Evolutionary conservation across 2,113 vertebrate genomes (phyloP).

Genomic region (Mesembrinibis cayennensis): DNA sequence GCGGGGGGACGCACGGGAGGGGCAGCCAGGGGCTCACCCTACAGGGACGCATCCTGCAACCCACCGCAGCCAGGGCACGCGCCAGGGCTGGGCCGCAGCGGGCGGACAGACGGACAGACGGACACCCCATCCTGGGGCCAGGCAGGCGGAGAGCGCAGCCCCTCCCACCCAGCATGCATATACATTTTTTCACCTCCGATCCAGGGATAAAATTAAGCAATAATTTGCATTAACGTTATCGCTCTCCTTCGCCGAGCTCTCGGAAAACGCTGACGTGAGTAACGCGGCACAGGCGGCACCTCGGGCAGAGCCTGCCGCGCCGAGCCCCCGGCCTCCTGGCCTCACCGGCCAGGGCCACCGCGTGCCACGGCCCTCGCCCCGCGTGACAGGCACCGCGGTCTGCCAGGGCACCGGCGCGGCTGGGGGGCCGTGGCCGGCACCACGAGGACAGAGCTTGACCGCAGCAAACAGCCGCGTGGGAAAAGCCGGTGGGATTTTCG

Average conservation of each 20-base stretch:
- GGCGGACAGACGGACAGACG: neutral
- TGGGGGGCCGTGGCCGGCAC: neutral
- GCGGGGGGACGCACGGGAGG: too few relatives aligned
- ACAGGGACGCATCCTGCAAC: neutral
- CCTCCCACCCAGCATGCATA: too few relatives aligned
- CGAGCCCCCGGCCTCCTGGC: neutral
- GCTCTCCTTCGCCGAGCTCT: neutral
- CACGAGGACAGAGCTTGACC: neutral
- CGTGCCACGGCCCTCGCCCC: neutral
- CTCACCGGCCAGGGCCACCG: neutral
- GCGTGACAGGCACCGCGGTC: neutral
- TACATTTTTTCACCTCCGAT: neutral
- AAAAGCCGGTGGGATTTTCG: neutral
- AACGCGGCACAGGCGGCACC: neutral
- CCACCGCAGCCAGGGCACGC: too few relatives aligned
- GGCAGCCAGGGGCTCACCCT: too few relatives aligned
- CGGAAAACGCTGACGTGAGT: neutral
- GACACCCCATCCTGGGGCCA: neutral
- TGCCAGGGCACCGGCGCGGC: neutral
- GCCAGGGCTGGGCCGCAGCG: too few relatives aligned
- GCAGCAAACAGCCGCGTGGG: rapidly evolving
- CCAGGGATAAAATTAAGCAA: neutral
- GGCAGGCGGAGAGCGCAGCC: neutral
- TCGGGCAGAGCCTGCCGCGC: neutral
- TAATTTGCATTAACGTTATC: neutral